Base-by-base conservation (phyloP, 1,140 invertebrate genomes). In the Drosophila setifemur region DNA sequence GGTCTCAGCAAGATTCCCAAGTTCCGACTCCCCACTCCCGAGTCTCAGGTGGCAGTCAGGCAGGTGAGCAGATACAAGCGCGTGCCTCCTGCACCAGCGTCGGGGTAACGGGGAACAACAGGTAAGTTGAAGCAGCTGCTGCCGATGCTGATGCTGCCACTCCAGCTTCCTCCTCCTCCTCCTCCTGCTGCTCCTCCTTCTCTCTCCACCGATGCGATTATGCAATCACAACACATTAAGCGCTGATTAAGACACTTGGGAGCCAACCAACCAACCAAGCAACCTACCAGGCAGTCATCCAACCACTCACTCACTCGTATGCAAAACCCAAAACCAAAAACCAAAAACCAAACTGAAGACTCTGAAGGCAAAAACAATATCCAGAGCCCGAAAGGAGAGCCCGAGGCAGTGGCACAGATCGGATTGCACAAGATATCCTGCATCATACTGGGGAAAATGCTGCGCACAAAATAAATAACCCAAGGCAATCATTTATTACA, bases 171-270 rank as follows among this genome's bases (percentile, higher is more conserved):
- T n/a, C 43, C 33, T 16, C 12, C n/a, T 23, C 63, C 43, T 40
- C 50, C 14, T 18, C 8, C 11, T n/a, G 5, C 12, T 19, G 19
- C 1, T 11, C 14, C 49, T 16, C 35, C 19, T 3, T 43, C 37
- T 3, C 50, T 28, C 9, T 14, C n/a, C 19, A 28, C 18, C 47
- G 12, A 19, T 49, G 50, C 61, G 70, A 74, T 79, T 79, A 60
- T 53, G 64, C 71, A 79, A 79, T 79, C 75, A 79, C 75, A 74
- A 74, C 75, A 74, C 70, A 79, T 79, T 79, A 79, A 70, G 75
- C 75, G 37, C 63, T 69, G 75, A 79, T 79, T 79, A 79, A 73
- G 75, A 78, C 73, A 67, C 74, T 72, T 72, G 69, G 67, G 67
- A 50, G 19, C 33, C 43, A n/a, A n/a, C n/a, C n/a, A n/a, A n/a